Conservation (phyloP, 2,888 invertebrate genomes). For the Cryptocephalus moraei region DNA sequence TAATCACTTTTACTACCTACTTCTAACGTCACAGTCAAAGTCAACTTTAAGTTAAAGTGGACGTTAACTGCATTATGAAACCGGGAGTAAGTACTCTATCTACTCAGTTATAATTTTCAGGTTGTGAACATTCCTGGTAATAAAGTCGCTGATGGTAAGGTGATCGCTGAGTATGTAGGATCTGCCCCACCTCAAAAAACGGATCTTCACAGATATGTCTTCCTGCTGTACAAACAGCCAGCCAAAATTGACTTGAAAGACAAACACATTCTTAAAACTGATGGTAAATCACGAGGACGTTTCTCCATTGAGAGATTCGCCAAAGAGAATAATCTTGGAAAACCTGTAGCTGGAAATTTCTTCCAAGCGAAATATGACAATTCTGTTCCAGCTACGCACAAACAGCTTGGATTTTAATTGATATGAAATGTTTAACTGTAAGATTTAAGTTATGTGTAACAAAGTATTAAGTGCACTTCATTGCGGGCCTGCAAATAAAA, state of each 20-base stretch:
- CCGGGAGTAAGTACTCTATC: no score
- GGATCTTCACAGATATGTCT: conserved; percentile 63
- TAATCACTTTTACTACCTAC: no score
- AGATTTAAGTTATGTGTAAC: no score
- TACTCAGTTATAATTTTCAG: conserved; percentile 4
- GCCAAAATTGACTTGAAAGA: conserved; percentile 35
- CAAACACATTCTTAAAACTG: conserved; percentile 38
- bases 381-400: conserved; percentile 6
- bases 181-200: conserved; percentile 64
- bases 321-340: conserved; percentile 46
- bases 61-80: no score
- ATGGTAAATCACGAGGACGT: conserved; percentile 43
- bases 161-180: conserved; percentile 53
- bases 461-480: no score
- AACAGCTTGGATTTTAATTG: conserved; percentile 6
- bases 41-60: no score
- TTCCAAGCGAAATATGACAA: conserved; percentile 36
- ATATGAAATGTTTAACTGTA: background rate
- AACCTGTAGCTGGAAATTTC: conserved; percentile 52
- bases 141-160: conserved; percentile 52
- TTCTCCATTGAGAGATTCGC: conserved; percentile 48
- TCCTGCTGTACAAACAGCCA: conserved; percentile 58
- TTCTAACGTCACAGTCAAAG: no score
- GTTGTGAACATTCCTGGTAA: conserved; percentile 58
- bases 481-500: no score